A percentile compares a stretch with the other conserved stretches of the same genome.
These are phyloP conservation scores for Parasteatoda lunata DNA, from an alignment of 2,888 invertebrate species.

Conservation along the genomic window DNA sequence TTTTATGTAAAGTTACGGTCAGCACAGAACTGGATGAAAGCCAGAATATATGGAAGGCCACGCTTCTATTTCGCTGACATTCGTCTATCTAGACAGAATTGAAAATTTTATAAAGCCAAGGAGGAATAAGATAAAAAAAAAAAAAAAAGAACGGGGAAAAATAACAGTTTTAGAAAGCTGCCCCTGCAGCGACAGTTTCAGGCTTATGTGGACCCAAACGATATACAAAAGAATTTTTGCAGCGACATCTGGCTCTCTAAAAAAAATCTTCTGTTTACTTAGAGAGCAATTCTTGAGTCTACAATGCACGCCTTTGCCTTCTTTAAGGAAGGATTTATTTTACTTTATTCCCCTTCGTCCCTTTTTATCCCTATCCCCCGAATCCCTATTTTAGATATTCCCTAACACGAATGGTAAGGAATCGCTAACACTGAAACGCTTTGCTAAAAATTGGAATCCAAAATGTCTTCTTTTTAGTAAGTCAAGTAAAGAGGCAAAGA, in stretches of 20 bases:
- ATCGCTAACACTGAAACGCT: constrained; percentile 30
- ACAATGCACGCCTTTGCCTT: constrained; percentile 30
- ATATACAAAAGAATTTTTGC: constrained; percentile 20
- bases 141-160: background rate
- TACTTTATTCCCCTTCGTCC: constrained; percentile 9
- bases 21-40: constrained; percentile 11
- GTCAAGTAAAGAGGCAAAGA: constrained; percentile 29
- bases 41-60: constrained; percentile 17
- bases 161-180: constrained; percentile 17
- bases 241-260: constrained; percentile 28
- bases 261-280: constrained; percentile 28
- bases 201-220: constrained; percentile 20
- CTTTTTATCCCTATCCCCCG: background rate
- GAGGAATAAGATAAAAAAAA: constrained; percentile 20
- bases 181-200: background rate
- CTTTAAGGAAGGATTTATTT: constrained; percentile 37
- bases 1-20: constrained; percentile 40
- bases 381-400: constrained; percentile 36
- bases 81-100: constrained; percentile 34
- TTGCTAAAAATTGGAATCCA: constrained; percentile 48
- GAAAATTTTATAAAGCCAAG: constrained; percentile 9
- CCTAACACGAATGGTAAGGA: constrained; percentile 26
- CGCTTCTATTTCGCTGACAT: constrained; percentile 2
- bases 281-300: constrained; percentile 20
- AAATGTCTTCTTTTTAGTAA: constrained; percentile 23